phyloP scores from a whole-genome alignment of 2,888 invertebrate species.

The Diploptera punctata region DNA sequence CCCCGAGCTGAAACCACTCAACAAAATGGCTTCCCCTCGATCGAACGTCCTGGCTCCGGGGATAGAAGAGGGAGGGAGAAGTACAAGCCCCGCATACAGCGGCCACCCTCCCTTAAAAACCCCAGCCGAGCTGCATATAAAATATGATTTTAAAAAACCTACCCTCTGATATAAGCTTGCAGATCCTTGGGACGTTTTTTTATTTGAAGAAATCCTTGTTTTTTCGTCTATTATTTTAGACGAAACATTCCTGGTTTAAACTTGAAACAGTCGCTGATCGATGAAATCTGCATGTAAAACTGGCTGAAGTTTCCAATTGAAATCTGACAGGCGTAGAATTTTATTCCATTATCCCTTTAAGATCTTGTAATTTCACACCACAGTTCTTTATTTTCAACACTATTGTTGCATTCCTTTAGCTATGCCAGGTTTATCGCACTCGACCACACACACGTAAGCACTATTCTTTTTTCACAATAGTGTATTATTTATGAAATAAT shows the following conservation, averaged over 20 bases:
- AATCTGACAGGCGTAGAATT: slow-evolving; percentile 20
- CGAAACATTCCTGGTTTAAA: slow-evolving; percentile 10
- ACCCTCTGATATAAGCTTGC: slow-evolving; percentile 33
- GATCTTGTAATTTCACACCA: too few relatives aligned
- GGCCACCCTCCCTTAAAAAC: neutral
- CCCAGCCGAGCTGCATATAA: slow-evolving; percentile 32
- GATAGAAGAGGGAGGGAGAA: slow-evolving; percentile 13
- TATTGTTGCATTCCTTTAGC: slow-evolving; percentile 17
- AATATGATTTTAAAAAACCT: slow-evolving; percentile 32
- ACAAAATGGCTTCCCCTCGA: slow-evolving; percentile 43
- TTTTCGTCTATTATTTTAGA: slow-evolving; percentile 18
- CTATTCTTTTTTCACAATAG: too few relatives aligned
- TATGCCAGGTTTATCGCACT: neutral
- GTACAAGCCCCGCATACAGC: slow-evolving; percentile 24
- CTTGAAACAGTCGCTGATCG: neutral
- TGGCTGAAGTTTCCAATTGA: too few relatives aligned
- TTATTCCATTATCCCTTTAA: too few relatives aligned
- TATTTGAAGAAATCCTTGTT: neutral
- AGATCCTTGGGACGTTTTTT: slow-evolving; percentile 2
- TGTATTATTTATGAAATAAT: too few relatives aligned
- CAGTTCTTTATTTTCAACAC: too few relatives aligned
- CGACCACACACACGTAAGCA: slow-evolving; percentile 21
- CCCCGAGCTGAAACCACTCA: slow-evolving; percentile 37
- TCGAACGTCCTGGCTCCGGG: slow-evolving; percentile 28
- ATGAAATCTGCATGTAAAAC: too few relatives aligned